These are phyloP conservation scores for Strigops habroptila DNA, from an alignment of 2,113 vertebrate species.

Conservation along the genomic window DNA sequence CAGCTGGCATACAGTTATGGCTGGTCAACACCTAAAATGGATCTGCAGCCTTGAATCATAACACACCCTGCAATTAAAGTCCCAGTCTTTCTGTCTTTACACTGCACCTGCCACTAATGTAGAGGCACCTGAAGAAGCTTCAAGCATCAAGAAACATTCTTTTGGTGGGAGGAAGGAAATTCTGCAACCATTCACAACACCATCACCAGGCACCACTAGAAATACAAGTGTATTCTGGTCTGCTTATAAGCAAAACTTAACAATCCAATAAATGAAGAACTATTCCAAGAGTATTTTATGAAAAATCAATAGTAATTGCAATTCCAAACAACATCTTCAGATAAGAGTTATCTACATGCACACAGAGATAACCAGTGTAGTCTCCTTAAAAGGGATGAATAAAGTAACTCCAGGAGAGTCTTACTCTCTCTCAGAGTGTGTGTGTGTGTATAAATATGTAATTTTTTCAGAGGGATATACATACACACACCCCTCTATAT, in stretches of 20 bases:
- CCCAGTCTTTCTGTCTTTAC: not conserved
- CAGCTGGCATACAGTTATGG: not conserved
- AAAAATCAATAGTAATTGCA: conserved; percentile 29
- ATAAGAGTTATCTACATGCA: not conserved
- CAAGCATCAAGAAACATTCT: not conserved
- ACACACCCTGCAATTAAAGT: not conserved
- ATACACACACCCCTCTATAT: fast-evolving
- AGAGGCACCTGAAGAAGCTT: not conserved
- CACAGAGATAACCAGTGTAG: not conserved
- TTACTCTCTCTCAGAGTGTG: not conserved
- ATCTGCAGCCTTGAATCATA: not conserved
- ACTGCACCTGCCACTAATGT: fast-evolving
- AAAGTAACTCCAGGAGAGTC: not conserved
- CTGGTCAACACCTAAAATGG: not conserved
- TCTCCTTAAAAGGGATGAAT: not conserved
- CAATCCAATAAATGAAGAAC: not conserved
- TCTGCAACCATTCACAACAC: not conserved
- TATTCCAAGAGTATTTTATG: not conserved
- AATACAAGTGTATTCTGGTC: not conserved
- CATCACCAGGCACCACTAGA: not conserved
- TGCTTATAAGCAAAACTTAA: not conserved
- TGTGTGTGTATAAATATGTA: not conserved
- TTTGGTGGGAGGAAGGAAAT: not conserved
- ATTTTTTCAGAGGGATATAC: not conserved
- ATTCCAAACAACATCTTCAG: not conserved